These are phyloP conservation scores for Trematocara nigrifrons DNA, from an alignment of 2,113 vertebrate genomes.

Conservation along the genomic window DNA sequence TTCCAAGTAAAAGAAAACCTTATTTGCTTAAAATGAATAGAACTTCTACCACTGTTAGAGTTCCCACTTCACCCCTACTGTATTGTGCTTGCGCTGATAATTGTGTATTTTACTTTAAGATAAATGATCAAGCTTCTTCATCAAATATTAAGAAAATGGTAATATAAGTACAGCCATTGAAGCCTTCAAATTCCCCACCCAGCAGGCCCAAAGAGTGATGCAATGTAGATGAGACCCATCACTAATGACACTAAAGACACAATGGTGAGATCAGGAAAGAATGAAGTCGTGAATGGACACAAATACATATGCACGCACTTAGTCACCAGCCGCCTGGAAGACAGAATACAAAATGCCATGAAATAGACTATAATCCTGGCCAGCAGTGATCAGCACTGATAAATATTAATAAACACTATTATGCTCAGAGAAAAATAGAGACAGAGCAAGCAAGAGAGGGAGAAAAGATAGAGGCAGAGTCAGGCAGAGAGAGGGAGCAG, in stretches of 20 bases:
- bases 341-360: constrained; percentile 32
- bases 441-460: neutral
- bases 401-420: constrained; percentile 60
- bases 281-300: neutral
- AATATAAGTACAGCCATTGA: neutral
- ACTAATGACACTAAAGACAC: constrained; percentile 48
- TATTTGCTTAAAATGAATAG: neutral
- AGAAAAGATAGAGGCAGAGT: neutral
- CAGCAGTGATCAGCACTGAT: constrained; percentile 54
- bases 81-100: neutral
- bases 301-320: neutral
- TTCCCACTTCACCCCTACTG: neutral
- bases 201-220: neutral
- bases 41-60: neutral
- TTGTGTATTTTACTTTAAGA: neutral
- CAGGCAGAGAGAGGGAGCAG: neutral
- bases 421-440: constrained; percentile 23
- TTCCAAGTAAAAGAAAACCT: neutral
- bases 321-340: constrained; percentile 14
- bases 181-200: constrained; percentile 1
- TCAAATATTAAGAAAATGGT: neutral
- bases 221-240: constrained; percentile 12
- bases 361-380: constrained; percentile 25
- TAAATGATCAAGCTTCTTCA: neutral
- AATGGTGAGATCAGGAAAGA: constrained; percentile 8